These are phyloP conservation scores for Paramormyrops kingsleyae DNA, from an alignment of 2,113 vertebrate genomes.

Conservation along the genomic window DNA sequence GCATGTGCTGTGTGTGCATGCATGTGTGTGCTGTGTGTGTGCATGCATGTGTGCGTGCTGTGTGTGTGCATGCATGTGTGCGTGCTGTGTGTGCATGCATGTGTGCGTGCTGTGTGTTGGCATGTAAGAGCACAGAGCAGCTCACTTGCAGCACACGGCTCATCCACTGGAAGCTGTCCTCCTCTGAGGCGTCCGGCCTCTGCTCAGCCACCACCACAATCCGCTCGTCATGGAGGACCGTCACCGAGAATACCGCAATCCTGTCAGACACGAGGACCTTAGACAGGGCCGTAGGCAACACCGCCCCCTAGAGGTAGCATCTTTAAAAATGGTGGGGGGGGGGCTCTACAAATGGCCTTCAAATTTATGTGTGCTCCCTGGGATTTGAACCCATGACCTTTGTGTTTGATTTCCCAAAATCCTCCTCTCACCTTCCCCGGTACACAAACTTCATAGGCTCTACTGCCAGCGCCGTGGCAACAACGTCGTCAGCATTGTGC, in stretches of 20 bases:
- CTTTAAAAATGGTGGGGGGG: not conserved
- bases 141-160: slow-evolving; percentile 89
- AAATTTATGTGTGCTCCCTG: not conserved
- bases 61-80: too few species aligned
- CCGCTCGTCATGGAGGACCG: slow-evolving; percentile 84
- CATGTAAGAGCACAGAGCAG: too few species aligned
- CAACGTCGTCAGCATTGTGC: slow-evolving; percentile 86
- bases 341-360: not conserved
- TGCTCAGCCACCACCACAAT: slow-evolving; percentile 93
- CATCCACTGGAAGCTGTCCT: slow-evolving; percentile 99
- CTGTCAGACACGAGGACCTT: slow-evolving; percentile 45
- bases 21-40: too few species aligned
- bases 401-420: not conserved
- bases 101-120: too few species aligned
- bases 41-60: too few species aligned
- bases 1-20: too few species aligned
- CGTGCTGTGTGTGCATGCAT: too few species aligned
- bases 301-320: not conserved
- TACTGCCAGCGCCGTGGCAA: slow-evolving; percentile 84
- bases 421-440: slow-evolving; percentile 77
- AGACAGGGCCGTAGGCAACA: not conserved
- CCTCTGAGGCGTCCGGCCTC: slow-evolving; percentile 88
- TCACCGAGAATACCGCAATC: slow-evolving; percentile 92
- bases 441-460: slow-evolving; percentile 98
- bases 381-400: not conserved